These are phyloP conservation scores for Mormyrus hasselquistii DNA, from an alignment of 2,797 vertebrate species.

Conservation along the genomic window DNA sequence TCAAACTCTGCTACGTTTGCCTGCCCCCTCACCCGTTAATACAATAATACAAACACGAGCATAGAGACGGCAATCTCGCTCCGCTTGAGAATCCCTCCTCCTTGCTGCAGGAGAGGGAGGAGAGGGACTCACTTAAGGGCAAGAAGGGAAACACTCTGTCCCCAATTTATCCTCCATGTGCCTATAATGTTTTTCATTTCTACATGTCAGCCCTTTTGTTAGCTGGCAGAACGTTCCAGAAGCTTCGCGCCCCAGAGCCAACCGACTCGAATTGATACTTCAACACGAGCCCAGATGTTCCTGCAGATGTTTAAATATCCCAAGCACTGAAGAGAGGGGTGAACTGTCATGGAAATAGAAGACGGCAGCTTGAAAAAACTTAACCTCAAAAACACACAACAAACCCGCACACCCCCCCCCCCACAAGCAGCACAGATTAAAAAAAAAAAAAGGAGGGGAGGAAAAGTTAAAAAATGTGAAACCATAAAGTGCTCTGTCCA, in stretches of 20 bases:
- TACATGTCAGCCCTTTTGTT: slow-evolving; percentile 19
- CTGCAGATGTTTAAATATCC: slow-evolving; percentile 24
- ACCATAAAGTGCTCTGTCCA: neutral
- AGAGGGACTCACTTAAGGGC: neutral
- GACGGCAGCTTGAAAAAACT: neutral
- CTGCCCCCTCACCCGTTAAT: neutral
- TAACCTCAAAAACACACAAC: neutral
- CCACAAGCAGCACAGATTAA: neutral
- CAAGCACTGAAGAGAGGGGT: neutral
- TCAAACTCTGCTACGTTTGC: neutral
- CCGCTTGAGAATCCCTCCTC: neutral
- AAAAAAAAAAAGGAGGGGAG: too few species aligned
- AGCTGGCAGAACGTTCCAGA: slow-evolving; percentile 29
- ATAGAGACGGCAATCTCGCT: neutral
- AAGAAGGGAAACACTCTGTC: neutral
- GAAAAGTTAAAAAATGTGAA: neutral
- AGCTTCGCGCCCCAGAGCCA: slow-evolving; percentile 1
- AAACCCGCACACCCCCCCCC: neutral
- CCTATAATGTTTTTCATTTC: slow-evolving; percentile 22
- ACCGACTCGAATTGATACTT: slow-evolving; percentile 16
- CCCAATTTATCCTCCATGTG: slow-evolving; percentile 30
- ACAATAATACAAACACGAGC: neutral
- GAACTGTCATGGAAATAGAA: neutral
- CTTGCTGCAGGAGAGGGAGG: neutral
- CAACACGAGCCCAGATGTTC: slow-evolving; percentile 13